Conservation (phyloP, 2,888 invertebrate genomes). For the Cheiracanthium punctorium region DNA sequence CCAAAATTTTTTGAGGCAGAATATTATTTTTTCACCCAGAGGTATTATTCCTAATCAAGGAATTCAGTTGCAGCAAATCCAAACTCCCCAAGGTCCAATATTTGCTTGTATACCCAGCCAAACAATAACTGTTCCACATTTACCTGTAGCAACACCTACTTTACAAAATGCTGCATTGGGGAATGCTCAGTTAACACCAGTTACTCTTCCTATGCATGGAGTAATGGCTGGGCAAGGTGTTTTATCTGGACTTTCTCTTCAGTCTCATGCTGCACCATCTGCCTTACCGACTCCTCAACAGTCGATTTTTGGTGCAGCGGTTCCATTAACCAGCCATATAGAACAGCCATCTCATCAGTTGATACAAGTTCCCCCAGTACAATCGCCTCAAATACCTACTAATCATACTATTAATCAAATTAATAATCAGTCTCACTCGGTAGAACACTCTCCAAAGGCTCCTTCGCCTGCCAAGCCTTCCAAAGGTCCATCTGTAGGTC, state of each 20-base stretch:
- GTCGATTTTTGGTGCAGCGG: constrained; percentile 55
- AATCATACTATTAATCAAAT: constrained; percentile 38
- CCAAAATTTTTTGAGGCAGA: constrained; percentile 66
- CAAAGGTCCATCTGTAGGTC: constrained; percentile 51
- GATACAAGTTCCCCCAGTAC: constrained; percentile 53
- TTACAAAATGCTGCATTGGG: constrained; percentile 45
- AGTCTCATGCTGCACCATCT: constrained; percentile 58
- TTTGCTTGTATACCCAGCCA: constrained; percentile 76
- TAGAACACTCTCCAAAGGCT: constrained; percentile 50
- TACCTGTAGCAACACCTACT: constrained; percentile 42
- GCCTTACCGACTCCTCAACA: constrained; percentile 66
- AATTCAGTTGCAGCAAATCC: constrained; percentile 78
- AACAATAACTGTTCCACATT: constrained; percentile 59
- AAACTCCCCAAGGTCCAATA: constrained; percentile 78
- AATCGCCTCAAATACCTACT: constrained; percentile 37
- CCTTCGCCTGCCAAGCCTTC: constrained; percentile 56
- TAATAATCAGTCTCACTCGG: constrained; percentile 34
- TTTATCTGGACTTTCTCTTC: constrained; percentile 62
- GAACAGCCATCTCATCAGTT: constrained; percentile 68
- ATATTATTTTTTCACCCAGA: constrained; percentile 69
- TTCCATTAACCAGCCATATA: constrained; percentile 64
- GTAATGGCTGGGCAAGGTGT: constrained; percentile 64
- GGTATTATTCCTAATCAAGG: constrained; percentile 54
- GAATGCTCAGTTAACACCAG: constrained; percentile 53
- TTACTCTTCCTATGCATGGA: constrained; percentile 61